Conservation (phyloP, 1,140 invertebrate species). For the Oncopeltus fasciatus region DNA sequence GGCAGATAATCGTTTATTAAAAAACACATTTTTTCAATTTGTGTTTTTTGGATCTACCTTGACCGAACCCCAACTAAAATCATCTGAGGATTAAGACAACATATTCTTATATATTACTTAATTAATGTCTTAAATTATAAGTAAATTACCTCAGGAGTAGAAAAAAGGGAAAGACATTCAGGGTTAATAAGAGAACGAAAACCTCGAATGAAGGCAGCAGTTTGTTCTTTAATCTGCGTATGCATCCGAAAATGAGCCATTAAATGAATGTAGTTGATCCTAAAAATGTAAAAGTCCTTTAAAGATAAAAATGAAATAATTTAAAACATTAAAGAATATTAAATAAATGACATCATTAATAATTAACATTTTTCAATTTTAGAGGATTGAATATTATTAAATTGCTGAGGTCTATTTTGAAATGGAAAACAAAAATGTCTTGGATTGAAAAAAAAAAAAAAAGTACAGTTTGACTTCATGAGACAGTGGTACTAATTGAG, state of each 20-base stretch:
- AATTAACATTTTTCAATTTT: too few relatives aligned
- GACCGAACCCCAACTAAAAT: too few relatives aligned
- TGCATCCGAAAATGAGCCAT: constrained; percentile 99
- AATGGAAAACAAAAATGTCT: neutral
- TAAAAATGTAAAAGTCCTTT: constrained; percentile 37
- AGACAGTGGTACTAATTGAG: too few relatives aligned
- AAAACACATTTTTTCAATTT: too few relatives aligned
- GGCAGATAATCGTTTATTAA: too few relatives aligned
- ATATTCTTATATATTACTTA: too few relatives aligned
- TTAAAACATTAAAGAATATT: neutral
- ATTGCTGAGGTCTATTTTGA: neutral
- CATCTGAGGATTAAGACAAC: too few relatives aligned
- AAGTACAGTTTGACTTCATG: too few relatives aligned
- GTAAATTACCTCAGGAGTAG: constrained; percentile 72
- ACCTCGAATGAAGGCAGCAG: constrained; percentile 86
- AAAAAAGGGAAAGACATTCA: constrained; percentile 92
- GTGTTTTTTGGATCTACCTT: too few relatives aligned
- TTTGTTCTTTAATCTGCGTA: constrained; percentile 91
- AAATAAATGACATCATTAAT: too few relatives aligned
- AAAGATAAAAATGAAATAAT: neutral
- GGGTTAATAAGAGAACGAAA: constrained; percentile 89
- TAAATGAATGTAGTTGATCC: constrained; percentile 92
- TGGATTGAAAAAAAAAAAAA: neutral
- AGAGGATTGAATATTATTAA: too few relatives aligned
- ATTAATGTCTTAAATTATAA: too few relatives aligned